phyloP scores from a whole-genome alignment of 2,888 invertebrate species.

The Macrosiphum euphorbiae region DNA sequence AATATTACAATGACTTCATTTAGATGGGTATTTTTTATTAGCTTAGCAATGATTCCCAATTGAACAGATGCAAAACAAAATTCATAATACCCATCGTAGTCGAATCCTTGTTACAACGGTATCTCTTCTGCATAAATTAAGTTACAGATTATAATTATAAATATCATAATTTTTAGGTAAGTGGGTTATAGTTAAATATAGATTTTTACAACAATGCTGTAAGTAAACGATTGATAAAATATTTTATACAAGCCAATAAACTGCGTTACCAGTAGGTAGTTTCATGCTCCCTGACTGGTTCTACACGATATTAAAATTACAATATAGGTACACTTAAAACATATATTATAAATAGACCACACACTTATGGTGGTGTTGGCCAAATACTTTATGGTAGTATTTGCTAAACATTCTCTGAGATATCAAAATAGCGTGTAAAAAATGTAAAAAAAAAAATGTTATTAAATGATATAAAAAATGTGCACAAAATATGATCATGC shows the following conservation, averaged over 20 bases:
- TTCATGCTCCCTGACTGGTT: constrained; percentile 25
- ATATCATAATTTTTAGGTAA: not conserved
- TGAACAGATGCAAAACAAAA: not conserved
- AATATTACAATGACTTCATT: not conserved
- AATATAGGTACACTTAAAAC: constrained; percentile 5
- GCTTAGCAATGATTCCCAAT: not conserved
- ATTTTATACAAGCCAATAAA: not conserved
- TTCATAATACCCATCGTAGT: not conserved
- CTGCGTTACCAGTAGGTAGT: not conserved
- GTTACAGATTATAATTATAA: not conserved
- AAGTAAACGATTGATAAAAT: not conserved
- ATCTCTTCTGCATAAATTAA: not conserved
- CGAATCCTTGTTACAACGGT: not conserved
- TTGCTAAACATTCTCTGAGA: not conserved
- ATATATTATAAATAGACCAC: not conserved
- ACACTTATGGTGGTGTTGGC: not conserved
- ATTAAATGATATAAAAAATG: constrained; percentile 21
- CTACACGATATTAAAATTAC: constrained; percentile 63
- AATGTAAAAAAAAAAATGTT: constrained; percentile 23
- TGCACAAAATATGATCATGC: constrained; percentile 52
- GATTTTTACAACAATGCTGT: not conserved
- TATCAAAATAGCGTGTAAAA: not conserved
- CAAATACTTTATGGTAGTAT: not conserved
- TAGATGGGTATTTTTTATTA: not conserved
- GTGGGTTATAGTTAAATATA: not conserved